Base-by-base conservation (phyloP, 2,888 invertebrate species). In the Argyra leucocephala region DNA sequence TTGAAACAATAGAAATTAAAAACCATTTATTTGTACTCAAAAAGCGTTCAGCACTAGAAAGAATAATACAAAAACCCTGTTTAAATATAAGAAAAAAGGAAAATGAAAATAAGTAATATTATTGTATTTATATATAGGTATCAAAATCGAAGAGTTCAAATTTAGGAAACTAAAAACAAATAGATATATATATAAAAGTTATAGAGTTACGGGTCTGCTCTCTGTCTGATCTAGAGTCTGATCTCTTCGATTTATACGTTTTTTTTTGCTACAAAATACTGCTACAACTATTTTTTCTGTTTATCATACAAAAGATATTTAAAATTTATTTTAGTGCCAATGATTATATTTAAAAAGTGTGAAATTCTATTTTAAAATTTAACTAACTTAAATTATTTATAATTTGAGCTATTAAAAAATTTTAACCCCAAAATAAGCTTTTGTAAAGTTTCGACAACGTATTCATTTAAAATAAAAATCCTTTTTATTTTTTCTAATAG, bases 391-490 rank as follows among this genome's bases (percentile, higher is more conserved):
- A 48, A 48, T 48, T 48, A 15, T 12, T 18, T 18, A 48, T 15
- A 48, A 48, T 2, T 48, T 48, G 18, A 48, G 31, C 12, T 31
- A 31, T 31, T 31, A 31, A 18, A 48, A 48, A 18, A 3, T 12
- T 22, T 62, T 62, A 66, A 60, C 37, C 65, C 63, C 63, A 31
- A 21, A 63, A 37, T 64, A 18, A 65, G 69, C 69, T 70, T 70
- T 70, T 71, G 69, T 71, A 71, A 71, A 69, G 71, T 71, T 71
- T 70, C 71, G 65, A 60, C 22, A 48, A 48, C 1, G 18, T 48
- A 48, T 48, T 5, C 67, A 67, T 63, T 57, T n/a, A n/a, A n/a
- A n/a, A n/a, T n/a, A n/a, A n/a, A n/a, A n/a, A n/a, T n/a, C n/a
- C n/a, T n/a, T n/a, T n/a, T n/a, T n/a, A n/a, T n/a, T n/a, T n/a